phyloP scores from a whole-genome alignment of 1,140 invertebrate genomes.

The Panagrolaimus sp. region DNA sequence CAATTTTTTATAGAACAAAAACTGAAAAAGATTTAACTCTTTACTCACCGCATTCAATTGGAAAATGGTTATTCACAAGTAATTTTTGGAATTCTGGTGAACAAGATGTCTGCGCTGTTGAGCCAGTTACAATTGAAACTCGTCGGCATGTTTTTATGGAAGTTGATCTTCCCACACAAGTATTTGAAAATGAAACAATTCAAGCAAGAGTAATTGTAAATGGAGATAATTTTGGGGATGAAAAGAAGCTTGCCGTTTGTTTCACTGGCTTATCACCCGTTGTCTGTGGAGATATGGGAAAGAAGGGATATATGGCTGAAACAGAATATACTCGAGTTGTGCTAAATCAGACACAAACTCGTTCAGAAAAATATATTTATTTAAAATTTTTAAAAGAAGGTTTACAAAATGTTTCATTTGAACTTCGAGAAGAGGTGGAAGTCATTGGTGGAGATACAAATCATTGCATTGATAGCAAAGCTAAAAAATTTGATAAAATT shows the following conservation, averaged over 20 bases:
- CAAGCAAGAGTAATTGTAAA: background rate
- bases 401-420: background rate
- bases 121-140: background rate
- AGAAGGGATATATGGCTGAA: background rate
- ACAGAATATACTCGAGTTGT: background rate
- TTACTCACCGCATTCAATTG: background rate
- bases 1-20: background rate
- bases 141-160: background rate
- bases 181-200: background rate
- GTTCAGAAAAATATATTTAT: background rate
- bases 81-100: background rate
- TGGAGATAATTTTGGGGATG: background rate
- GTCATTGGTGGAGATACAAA: background rate
- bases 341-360: background rate
- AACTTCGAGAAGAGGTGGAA: background rate
- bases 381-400: constrained; percentile 1
- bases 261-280: background rate
- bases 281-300: background rate
- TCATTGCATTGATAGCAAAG: background rate
- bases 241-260: background rate
- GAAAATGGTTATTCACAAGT: background rate
- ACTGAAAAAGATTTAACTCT: background rate
- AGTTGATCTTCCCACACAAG: background rate
- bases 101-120: background rate
- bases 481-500: background rate